Conservation (phyloP, 2,888 invertebrate species). For the Rapana venosa region DNA sequence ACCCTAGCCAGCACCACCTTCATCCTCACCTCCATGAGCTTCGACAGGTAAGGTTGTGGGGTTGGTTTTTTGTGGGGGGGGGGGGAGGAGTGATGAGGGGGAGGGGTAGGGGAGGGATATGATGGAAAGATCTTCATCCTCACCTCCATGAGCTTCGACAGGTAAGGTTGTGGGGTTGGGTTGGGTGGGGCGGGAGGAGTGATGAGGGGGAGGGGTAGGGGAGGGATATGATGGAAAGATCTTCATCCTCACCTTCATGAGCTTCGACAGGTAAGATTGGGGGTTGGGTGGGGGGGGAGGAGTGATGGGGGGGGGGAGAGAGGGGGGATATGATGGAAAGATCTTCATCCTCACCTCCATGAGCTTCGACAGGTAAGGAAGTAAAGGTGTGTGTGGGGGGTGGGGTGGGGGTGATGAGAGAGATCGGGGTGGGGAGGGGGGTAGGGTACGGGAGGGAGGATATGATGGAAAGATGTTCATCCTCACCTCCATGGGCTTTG, state of each 20-base stretch:
- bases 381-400: neutral
- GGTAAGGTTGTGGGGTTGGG: too few species aligned
- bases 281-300: neutral
- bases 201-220: neutral
- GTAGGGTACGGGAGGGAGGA: neutral
- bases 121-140: too few species aligned
- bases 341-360: too few species aligned
- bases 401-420: neutral
- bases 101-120: neutral
- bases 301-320: neutral
- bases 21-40: conserved; percentile 79
- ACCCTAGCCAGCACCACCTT: conserved; percentile 79
- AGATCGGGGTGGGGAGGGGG: neutral
- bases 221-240: neutral
- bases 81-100: neutral
- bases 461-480: neutral
- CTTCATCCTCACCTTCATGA: too few species aligned
- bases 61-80: too few species aligned
- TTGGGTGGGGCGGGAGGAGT: neutral
- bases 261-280: neutral
- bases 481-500: neutral
- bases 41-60: conserved; percentile 71
- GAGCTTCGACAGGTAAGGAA: neutral
- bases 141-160: too few species aligned
- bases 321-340: too few species aligned